Percentiles rank a stretch among this genome's conserved stretches.
Evolutionary conservation across 2,797 vertebrate genomes (phyloP).

Genomic region (Artibeus jamaicensis): DNA sequence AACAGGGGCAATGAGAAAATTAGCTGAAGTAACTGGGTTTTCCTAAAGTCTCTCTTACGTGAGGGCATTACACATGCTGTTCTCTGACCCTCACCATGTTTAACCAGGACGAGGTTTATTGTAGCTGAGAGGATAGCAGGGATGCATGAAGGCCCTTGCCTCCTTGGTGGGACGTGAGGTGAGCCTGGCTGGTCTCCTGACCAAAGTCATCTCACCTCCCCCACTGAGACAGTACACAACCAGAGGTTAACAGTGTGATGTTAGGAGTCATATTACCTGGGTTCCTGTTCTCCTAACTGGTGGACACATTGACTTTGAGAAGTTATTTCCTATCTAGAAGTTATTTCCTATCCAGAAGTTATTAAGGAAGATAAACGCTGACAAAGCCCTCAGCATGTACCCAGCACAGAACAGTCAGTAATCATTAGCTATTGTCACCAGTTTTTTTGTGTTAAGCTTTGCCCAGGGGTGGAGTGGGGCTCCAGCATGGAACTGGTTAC

Average conservation of each 20-base stretch:
- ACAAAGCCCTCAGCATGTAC: neutral
- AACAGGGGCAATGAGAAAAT: neutral
- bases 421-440: neutral
- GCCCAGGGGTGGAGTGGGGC: neutral
- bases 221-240: neutral
- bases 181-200: neutral
- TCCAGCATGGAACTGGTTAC: neutral
- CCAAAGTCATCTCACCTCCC: neutral
- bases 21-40: neutral
- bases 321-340: neutral
- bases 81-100: neutral
- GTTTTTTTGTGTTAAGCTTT: neutral
- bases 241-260: neutral
- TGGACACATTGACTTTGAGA: neutral
- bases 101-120: neutral
- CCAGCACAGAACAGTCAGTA: neutral
- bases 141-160: neutral
- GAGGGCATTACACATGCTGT: neutral
- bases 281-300: neutral
- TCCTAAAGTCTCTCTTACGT: neutral
- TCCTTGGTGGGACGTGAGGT: neutral
- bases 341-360: neutral
- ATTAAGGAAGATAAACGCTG: neutral
- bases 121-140: neutral
- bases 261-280: neutral